Base-by-base conservation (phyloP, 37 sponge, comb jelly and placozoan species). In the Aplysina aerophoba region DNA sequence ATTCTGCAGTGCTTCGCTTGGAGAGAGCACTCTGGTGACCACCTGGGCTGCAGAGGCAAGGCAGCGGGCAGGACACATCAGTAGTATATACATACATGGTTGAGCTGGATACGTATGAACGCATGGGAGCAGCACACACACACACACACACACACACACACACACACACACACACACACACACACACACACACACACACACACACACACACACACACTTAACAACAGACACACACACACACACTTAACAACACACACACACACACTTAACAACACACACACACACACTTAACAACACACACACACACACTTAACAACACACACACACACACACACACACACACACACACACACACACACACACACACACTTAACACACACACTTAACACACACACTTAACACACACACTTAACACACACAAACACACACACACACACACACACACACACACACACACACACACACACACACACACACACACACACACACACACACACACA, bases 1-100 rank as follows among this genome's bases (percentile, higher is more conserved):
- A 0, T 87, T 80, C 25, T 68, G 72, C 60, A 88, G 36, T 0
- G 28, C 66, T 11, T 24, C 38, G 24, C 66, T 53, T 11, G 71
- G 80, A 61, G 71, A 57, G 1, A 36, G 28, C 35, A 55, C 25
- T 30, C 19, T 25, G 22, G 71, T 30, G 17, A 69, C 28, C 6
- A 35, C 34, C 33, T 28, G 35, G 28, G 71, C 27, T 69, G 71
- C 34, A 30, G 33, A 28, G 34, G 34, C 34, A 69, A 30, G 34
- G 33, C 14, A 69, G 4, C 63, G 11, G n/a, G n/a, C 12, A 11
- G 50, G 8, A 44, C 8, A 44, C 8, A 14, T 14, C 27, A 71
- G 37, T 15, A 71, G 28, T 71, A 33, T 5, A 71, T 33, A 71
- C 36, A 34, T 33, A 33, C 36, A 71, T 58, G 17, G 15, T 58